These are phyloP conservation scores for Drymodes brunneopygia DNA, from an alignment of 2,113 vertebrate genomes.

Conservation along the genomic window DNA sequence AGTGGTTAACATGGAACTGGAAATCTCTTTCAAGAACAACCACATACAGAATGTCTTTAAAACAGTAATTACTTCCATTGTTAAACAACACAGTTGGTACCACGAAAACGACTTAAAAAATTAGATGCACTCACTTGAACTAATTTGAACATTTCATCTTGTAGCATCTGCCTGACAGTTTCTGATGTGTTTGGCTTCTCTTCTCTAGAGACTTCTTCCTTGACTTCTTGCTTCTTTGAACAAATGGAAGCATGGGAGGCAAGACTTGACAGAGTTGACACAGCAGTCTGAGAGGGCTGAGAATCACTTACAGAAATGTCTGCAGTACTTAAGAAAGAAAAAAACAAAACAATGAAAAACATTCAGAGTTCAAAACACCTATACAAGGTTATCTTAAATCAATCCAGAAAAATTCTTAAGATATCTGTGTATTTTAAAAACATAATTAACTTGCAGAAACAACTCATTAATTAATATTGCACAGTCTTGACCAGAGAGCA, in stretches of 20 bases:
- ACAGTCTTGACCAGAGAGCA: not conserved
- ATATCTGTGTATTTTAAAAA: not conserved
- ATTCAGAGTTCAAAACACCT: not conserved
- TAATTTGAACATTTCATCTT: slow-evolving; percentile 89
- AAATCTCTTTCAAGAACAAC: not conserved
- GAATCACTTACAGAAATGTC: not conserved
- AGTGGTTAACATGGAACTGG: not conserved
- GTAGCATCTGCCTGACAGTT: slow-evolving; percentile 77
- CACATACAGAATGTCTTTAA: not conserved
- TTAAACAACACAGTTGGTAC: not conserved
- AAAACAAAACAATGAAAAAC: not conserved
- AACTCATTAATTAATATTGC: not conserved
- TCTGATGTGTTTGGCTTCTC: slow-evolving; percentile 52
- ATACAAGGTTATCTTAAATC: not conserved
- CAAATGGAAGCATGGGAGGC: not conserved
- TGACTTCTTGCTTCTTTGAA: not conserved
- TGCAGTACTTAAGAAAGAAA: not conserved
- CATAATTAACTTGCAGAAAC: not conserved
- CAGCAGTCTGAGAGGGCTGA: not conserved
- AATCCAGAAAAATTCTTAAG: not conserved
- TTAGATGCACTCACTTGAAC: slow-evolving; percentile 81
- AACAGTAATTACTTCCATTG: not conserved
- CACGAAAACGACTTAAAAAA: not conserved
- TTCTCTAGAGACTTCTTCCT: not conserved
- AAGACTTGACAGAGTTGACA: not conserved